phyloP scores from a whole-genome alignment of 2,113 vertebrate species.

The Bolborhynchus lineola region DNA sequence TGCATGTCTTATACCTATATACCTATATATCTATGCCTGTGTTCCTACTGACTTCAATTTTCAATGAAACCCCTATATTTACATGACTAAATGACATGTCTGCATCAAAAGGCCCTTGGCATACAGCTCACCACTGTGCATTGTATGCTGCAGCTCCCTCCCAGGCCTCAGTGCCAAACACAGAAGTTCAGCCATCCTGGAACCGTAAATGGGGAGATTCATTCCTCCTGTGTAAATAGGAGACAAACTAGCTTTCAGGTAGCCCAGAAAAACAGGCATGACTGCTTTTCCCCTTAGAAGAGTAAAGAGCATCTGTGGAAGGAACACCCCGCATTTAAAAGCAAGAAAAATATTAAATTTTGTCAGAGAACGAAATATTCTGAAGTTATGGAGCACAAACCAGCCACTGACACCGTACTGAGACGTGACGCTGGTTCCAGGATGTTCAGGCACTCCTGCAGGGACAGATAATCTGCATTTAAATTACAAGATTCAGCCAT shows the following conservation, averaged over 20 bases:
- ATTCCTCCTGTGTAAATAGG: not conserved
- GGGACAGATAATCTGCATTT: conserved; percentile 60
- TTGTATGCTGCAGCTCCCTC: not conserved
- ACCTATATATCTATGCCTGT: not conserved
- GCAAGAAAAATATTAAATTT: not conserved
- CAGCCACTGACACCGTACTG: not conserved
- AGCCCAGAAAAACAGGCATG: not conserved
- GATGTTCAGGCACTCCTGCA: conserved; percentile 40
- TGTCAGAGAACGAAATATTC: conserved; percentile 10
- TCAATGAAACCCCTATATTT: not conserved
- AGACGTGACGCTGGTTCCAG: conserved; percentile 23
- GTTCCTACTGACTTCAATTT: not conserved
- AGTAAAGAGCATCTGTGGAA: not conserved
- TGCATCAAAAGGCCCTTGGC: not conserved
- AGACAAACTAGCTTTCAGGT: not conserved
- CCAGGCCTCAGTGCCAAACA: not conserved
- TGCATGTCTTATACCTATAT: not conserved
- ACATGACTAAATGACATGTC: not conserved
- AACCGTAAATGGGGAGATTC: not conserved
- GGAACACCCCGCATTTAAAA: not conserved
- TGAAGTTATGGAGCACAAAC: not conserved
- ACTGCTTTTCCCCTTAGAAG: not conserved
- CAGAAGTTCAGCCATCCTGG: not conserved
- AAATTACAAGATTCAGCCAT: conserved; percentile 48
- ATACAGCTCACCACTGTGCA: not conserved